Conservation (phyloP, 2,888 invertebrate genomes). For the Biston betularia region DNA sequence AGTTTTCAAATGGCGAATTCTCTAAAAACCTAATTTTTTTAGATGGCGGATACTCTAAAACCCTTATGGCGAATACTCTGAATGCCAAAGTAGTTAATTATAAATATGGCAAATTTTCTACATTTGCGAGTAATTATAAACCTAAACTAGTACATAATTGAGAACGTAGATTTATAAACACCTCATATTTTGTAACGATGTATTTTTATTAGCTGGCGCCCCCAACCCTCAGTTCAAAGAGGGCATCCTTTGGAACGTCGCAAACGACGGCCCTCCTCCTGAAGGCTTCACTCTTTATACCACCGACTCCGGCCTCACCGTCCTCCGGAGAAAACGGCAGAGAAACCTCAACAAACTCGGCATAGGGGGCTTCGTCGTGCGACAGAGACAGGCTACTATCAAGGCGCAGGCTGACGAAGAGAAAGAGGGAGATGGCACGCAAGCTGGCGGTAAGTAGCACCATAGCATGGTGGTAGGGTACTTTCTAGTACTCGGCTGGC, state of each 20-base stretch:
- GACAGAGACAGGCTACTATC: conserved; percentile 86
- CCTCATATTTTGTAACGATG: conserved; percentile 6
- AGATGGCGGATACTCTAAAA: too few relatives aligned
- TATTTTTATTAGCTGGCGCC: conserved; percentile 48
- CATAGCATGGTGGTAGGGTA: too few relatives aligned
- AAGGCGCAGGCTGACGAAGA: conserved; percentile 72
- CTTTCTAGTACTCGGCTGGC: neutral
- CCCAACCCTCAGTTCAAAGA: conserved; percentile 88
- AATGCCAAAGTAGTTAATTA: too few relatives aligned
- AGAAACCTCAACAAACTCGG: conserved; percentile 94
- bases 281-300: conserved; percentile 93
- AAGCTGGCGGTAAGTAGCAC: conserved; percentile 68
- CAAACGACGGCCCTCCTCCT: conserved; percentile 92
- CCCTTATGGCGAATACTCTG: too few relatives aligned
- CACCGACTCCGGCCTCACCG: conserved; percentile 92
- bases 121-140: too few relatives aligned
- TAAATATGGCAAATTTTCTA: too few relatives aligned
- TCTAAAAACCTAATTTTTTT: too few relatives aligned
- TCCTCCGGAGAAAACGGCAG: conserved; percentile 93
- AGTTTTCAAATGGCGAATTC: too few relatives aligned
- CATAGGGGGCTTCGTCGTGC: conserved; percentile 96
- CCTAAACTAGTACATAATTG: too few relatives aligned
- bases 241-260: conserved; percentile 92
- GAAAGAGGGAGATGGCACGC: conserved; percentile 70
- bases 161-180: conserved; percentile 4